Evolutionary conservation across 1,140 invertebrate species (phyloP).

Genomic region (Bicyclus anynana): DNA sequence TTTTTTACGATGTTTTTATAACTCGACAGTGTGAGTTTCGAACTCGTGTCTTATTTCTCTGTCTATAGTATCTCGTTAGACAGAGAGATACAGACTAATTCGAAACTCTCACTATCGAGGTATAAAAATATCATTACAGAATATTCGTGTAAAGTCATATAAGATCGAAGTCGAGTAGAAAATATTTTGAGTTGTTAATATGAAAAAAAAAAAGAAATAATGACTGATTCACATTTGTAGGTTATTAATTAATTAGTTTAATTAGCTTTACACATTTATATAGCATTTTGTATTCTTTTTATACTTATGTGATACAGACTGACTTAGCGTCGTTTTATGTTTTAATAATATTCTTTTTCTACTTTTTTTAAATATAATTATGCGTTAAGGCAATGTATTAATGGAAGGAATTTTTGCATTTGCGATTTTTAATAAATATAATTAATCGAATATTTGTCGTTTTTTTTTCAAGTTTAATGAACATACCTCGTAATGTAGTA

Average conservation of each 20-base stretch:
- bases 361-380: slow-evolving; percentile 27
- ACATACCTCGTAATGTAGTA: too few relatives aligned
- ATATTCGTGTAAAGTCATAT: too few relatives aligned
- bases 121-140: too few relatives aligned
- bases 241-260: not conserved
- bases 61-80: too few relatives aligned
- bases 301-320: slow-evolving; percentile 40
- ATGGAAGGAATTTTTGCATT: slow-evolving; percentile 45
- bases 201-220: not conserved
- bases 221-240: not conserved
- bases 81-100: too few relatives aligned
- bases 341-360: slow-evolving; percentile 17
- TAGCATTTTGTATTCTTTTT: slow-evolving; percentile 15
- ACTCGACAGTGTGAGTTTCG: too few relatives aligned
- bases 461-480: slow-evolving; percentile 5
- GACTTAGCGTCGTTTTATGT: slow-evolving; percentile 23
- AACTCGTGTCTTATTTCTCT: too few relatives aligned
- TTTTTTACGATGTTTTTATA: too few relatives aligned
- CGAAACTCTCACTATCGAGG: too few relatives aligned
- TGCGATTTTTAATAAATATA: slow-evolving; percentile 45
- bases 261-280: slow-evolving; percentile 22
- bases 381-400: slow-evolving; percentile 28
- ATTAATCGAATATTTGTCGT: slow-evolving; percentile 22
- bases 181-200: too few relatives aligned
- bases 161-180: too few relatives aligned